Percentiles rank a stretch among this genome's conserved stretches.
Evolutionary conservation across 2,797 vertebrate genomes (phyloP).

Genomic region (Parambassis ranga): DNA sequence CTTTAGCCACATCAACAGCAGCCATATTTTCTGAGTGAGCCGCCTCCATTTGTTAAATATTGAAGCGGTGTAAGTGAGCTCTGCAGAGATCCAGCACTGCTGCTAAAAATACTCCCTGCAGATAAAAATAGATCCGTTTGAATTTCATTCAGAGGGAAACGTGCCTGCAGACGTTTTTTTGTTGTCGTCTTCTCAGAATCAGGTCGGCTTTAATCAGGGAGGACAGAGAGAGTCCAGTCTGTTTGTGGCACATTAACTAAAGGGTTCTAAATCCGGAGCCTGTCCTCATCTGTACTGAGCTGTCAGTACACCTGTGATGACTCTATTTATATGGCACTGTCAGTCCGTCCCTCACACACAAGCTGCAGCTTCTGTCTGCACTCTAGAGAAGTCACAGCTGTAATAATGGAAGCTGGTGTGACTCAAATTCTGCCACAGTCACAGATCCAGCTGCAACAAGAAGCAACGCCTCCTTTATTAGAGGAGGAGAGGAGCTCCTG

Average conservation of each 20-base stretch:
- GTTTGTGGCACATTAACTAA: neutral
- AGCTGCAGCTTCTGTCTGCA: too few relatives aligned
- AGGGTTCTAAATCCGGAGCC: neutral
- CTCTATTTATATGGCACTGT: too few relatives aligned
- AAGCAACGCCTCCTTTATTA: neutral
- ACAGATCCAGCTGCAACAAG: neutral
- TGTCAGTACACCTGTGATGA: too few relatives aligned
- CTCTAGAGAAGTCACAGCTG: too few relatives aligned
- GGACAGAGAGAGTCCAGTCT: neutral
- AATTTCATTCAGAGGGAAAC: constrained; percentile 22
- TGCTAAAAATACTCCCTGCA: constrained; percentile 48
- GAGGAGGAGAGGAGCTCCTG: neutral
- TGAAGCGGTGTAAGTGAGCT: constrained; percentile 32
- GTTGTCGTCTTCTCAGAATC: neutral
- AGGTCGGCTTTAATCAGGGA: constrained; percentile 2
- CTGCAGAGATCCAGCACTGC: constrained; percentile 11
- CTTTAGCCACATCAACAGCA: neutral
- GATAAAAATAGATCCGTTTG: constrained; percentile 52
- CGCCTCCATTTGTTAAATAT: constrained; percentile 32
- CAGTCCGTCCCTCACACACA: too few relatives aligned
- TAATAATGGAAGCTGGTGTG: neutral
- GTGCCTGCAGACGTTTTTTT: neutral
- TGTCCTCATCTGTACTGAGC: neutral
- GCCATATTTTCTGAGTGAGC: constrained; percentile 13
- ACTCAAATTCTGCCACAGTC: too few relatives aligned